phyloP scores from a whole-genome alignment of 2,888 invertebrate species.

The Heliconius hortense region DNA sequence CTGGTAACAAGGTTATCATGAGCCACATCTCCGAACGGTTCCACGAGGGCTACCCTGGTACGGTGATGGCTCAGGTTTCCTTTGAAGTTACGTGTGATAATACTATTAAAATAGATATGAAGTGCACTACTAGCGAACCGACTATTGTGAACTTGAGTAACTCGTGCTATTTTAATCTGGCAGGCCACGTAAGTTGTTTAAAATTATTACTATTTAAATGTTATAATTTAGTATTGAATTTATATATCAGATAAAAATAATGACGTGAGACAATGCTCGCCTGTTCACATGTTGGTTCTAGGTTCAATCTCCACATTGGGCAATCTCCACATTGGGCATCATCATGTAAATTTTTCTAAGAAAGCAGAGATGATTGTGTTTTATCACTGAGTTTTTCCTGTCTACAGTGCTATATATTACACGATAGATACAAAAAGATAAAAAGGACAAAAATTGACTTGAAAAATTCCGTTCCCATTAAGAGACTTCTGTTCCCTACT shows the following conservation, averaged over 20 bases:
- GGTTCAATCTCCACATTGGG: background rate
- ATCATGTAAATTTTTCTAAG: no score
- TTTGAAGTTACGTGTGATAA: conserved; percentile 89
- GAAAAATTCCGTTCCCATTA: no score
- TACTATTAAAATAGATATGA: conserved; percentile 88
- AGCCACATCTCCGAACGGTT: conserved; percentile 88
- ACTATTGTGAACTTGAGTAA: conserved; percentile 94
- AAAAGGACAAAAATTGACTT: no score
- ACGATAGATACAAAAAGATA: no score
- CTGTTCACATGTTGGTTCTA: background rate
- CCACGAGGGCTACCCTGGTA: conserved; percentile 95
- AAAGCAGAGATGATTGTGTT: no score
- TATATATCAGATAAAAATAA: background rate
- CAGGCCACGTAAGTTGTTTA: conserved; percentile 87
- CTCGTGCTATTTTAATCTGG: conserved; percentile 95
- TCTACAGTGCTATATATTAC: no score
- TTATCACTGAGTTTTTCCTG: no score
- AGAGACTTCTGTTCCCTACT: no score
- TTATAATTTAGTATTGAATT: background rate
- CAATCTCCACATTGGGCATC: background rate
- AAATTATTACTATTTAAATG: background rate
- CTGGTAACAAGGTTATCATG: conserved; percentile 85
- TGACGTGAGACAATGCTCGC: background rate
- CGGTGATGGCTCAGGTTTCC: conserved; percentile 85
- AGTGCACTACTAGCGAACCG: conserved; percentile 87